phyloP scores from a whole-genome alignment of 2,797 vertebrate genomes.

The Channa striata region DNA sequence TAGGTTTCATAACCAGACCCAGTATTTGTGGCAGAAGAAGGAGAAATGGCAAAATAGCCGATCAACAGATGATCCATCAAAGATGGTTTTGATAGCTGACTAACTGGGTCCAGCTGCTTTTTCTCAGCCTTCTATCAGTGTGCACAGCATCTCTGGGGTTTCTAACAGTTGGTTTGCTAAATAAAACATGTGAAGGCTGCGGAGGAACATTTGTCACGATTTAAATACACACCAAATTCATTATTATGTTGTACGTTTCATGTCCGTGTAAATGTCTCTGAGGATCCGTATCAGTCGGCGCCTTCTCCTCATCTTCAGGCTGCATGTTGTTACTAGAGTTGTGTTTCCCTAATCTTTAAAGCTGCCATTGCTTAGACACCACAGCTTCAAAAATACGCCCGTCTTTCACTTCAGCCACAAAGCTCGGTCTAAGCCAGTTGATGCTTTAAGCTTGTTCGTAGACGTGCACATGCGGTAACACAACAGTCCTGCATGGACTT shows the following conservation, averaged over 20 bases:
- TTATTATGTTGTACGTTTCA: no score
- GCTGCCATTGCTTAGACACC: no score
- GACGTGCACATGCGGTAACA: no score
- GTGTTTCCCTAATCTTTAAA: no score
- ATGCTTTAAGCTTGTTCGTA: no score
- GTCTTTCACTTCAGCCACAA: no score
- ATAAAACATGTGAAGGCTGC: not conserved
- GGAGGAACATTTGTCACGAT: not conserved
- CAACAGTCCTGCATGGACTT: no score
- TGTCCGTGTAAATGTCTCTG: no score
- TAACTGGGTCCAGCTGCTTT: conserved; percentile 1
- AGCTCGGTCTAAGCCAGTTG: no score
- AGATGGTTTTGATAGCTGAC: not conserved
- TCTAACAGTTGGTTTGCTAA: not conserved
- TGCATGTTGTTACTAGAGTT: no score
- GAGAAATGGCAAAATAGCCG: not conserved
- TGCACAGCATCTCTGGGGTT: not conserved
- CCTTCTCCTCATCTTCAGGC: not conserved
- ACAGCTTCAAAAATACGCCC: no score
- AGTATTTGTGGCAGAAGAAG: not conserved
- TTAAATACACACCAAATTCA: no score
- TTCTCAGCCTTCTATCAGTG: not conserved
- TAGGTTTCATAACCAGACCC: not conserved
- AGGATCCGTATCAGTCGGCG: not conserved
- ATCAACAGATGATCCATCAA: conserved; percentile 2